Conservation (phyloP, 1,140 invertebrate genomes). For the Batillaria attramentaria region DNA sequence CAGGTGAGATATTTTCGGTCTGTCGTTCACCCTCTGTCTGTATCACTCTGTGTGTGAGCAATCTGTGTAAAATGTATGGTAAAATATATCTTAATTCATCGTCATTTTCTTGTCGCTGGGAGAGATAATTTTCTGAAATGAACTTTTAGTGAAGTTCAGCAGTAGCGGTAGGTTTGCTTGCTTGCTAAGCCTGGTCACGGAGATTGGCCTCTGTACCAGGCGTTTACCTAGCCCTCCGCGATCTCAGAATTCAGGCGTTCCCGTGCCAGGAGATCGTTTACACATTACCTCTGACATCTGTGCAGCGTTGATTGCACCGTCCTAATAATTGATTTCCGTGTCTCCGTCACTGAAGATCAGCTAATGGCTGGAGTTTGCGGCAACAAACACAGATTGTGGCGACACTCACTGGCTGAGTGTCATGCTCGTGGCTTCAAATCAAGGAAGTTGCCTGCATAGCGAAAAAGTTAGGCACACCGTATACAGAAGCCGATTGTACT, state of each 20-base stretch:
- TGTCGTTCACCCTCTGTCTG: background rate
- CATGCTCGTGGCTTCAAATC: background rate
- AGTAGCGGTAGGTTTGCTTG: background rate
- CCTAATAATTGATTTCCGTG: constrained; percentile 12
- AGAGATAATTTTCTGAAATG: background rate
- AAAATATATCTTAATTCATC: background rate
- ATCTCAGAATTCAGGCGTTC: background rate
- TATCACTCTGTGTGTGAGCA: background rate
- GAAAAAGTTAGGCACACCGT: background rate
- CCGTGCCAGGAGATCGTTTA: background rate
- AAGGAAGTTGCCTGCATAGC: background rate
- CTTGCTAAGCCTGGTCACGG: background rate
- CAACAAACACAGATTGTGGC: background rate
- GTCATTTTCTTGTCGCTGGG: background rate
- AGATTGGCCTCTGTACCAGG: background rate
- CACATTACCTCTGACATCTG: background rate
- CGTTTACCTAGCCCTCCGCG: background rate
- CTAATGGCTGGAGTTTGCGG: background rate
- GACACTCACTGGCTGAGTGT: background rate
- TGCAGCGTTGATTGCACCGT: background rate
- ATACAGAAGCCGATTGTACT: background rate
- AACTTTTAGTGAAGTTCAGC: background rate
- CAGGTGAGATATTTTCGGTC: constrained; percentile 14
- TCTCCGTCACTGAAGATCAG: background rate
- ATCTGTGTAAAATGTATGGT: background rate